Evolutionary conservation across 2,797 vertebrate species (phyloP), one percentile per base, ranked within the genome.

Genomic region (Zalophus californianus): DNA sequence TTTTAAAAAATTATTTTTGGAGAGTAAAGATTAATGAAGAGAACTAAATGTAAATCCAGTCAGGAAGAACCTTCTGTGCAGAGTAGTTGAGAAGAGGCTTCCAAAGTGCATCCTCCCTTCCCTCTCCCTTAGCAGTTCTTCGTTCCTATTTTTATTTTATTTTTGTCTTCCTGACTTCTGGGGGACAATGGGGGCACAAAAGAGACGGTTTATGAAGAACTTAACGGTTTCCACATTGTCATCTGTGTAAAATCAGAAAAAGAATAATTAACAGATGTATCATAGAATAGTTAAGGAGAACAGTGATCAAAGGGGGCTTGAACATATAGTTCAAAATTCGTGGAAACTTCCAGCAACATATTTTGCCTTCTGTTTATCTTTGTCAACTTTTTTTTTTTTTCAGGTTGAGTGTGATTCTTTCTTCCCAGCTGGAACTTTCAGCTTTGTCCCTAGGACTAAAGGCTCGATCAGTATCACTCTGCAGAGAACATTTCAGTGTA

Each of bases 181-280:
- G 83, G 90, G 56, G 48, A 80, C 21, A 85, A 20, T 2, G 3
- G 52, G 27, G 79, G 25, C 75, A 77, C 90, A 79, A 73, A 85
- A 82, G 52, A 86, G 89, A 79, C 20, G 68, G 79, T 80, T 86
- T 95, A 73, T 86, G 41, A 95, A 96, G 87, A 92, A 48, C 41
- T 86, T 94, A 96, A 96, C 92, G 23, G 93, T 58, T 93, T 98
- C 96, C 98, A 98, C 96, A 95, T 98, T 98, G 97, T 96, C 98
- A 97, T 98, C 97, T 88, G 94, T 97, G 98, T 98, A 98, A 98
- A 98, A 98, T 98, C 98, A 98, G 80, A 60, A 96, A 78, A 70
- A 60, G 27, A 89, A 88, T 94, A 70, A 92, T 98, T 97, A 98
- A 68, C 83, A 85, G 60, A 97, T 94, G 62, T 86, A 70, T 60